Conservation (phyloP, 2,888 invertebrate species). For the Epicampocera succincta region DNA sequence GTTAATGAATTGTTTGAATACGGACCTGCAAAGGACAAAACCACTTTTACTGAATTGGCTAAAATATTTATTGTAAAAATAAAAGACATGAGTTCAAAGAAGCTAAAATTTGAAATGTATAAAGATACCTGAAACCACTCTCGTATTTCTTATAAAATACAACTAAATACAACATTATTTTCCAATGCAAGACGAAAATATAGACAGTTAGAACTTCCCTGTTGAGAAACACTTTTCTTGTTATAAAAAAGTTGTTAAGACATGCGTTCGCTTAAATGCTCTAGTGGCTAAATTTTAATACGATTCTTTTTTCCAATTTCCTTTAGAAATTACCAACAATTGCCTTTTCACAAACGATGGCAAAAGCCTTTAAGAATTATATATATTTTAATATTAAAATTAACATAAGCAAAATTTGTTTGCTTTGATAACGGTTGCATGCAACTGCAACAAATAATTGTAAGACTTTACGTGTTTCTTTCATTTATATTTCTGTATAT, state of each 20-base stretch:
- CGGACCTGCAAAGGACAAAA: too few relatives aligned
- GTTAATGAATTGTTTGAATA: too few relatives aligned
- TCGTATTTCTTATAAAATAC: too few relatives aligned
- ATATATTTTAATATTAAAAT: conserved; percentile 33
- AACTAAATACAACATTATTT: too few relatives aligned
- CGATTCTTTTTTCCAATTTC: background rate
- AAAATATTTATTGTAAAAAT: too few relatives aligned
- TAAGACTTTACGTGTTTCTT: conserved; percentile 32
- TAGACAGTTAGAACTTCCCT: conserved; percentile 11
- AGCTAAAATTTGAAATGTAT: too few relatives aligned
- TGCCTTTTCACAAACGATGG: conserved; percentile 4
- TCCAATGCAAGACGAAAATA: background rate
- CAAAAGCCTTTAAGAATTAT: conserved; percentile 29
- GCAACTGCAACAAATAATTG: conserved; percentile 52
- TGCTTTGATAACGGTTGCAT: conserved; percentile 24
- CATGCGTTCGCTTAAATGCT: conserved; percentile 44
- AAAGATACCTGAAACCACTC: too few relatives aligned
- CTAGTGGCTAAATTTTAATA: conserved; percentile 29
- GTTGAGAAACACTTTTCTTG: background rate
- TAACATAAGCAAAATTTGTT: conserved; percentile 20
- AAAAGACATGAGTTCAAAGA: too few relatives aligned
- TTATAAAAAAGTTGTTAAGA: conserved; percentile 26
- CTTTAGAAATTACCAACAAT: conserved; percentile 7
- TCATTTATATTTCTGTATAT: conserved; percentile 9
- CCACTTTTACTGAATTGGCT: too few relatives aligned